Percentiles rank a stretch among this genome's conserved stretches.
phyloP scores from a whole-genome alignment of 2,888 invertebrate species.

The Bruchidius siliquastri region DNA sequence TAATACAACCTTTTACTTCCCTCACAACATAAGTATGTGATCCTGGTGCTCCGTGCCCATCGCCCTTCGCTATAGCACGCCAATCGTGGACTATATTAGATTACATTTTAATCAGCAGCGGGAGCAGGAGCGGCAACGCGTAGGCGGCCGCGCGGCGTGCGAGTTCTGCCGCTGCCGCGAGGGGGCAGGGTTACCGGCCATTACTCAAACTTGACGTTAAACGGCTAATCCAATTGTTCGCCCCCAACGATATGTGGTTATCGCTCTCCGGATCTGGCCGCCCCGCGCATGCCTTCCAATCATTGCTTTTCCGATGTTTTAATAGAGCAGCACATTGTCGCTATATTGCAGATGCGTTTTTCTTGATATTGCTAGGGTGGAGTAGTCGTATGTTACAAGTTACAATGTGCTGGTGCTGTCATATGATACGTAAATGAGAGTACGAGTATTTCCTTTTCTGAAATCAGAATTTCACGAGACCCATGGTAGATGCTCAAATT shows the following conservation, averaged over 20 bases:
- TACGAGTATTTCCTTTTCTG: too few species aligned
- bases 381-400: too few species aligned
- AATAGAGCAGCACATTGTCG: not conserved
- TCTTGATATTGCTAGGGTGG: not conserved
- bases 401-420: too few species aligned
- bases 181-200: constrained; percentile 45
- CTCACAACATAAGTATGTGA: too few species aligned
- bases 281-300: constrained; percentile 5
- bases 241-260: constrained; percentile 47
- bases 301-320: not conserved
- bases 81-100: constrained; percentile 44
- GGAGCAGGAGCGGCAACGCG: constrained; percentile 24
- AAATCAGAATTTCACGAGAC: too few species aligned
- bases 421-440: too few species aligned
- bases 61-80: not conserved
- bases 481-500: too few species aligned
- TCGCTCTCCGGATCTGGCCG: constrained; percentile 40
- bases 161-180: constrained; percentile 25
- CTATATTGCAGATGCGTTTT: not conserved
- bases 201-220: constrained; percentile 51
- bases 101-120: constrained; percentile 52
- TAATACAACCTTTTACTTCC: too few species aligned
- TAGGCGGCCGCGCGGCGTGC: constrained; percentile 4
- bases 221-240: constrained; percentile 50
- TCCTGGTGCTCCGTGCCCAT: not conserved